Conservation (phyloP, 2,888 invertebrate species). For the Epistrophe eligans region DNA sequence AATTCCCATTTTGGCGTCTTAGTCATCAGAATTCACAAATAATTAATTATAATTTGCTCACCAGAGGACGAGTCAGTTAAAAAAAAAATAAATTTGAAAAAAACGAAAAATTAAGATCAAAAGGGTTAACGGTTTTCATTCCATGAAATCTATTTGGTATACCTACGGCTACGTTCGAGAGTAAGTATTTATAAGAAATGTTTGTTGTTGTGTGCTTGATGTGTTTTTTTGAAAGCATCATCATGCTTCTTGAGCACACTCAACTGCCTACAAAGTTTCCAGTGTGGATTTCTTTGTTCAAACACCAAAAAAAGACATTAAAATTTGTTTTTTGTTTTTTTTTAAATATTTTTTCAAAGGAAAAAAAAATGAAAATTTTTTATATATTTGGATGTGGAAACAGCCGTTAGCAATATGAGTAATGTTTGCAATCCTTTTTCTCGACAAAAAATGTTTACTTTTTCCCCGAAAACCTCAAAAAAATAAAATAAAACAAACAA, state of each 20-base stretch:
- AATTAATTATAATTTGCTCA: conserved; percentile 43
- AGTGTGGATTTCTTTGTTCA: conserved; percentile 60
- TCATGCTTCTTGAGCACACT: conserved; percentile 1
- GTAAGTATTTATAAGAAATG: not conserved
- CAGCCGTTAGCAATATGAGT: conserved; percentile 67
- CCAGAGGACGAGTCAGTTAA: conserved; percentile 24
- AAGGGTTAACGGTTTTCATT: conserved; percentile 63
- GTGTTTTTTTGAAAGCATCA: conserved; percentile 29
- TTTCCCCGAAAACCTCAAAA: conserved; percentile 49
- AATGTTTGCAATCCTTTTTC: conserved; percentile 68
- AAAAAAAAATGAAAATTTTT: conserved; percentile 21
- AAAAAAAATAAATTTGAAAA: conserved; percentile 30
- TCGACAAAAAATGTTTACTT: conserved; percentile 60
- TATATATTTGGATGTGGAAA: conserved; percentile 30
- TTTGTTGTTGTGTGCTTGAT: conserved; percentile 24
- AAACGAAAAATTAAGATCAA: conserved; percentile 38
- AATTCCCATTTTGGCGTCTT: conserved; percentile 27
- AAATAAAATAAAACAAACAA: conserved; percentile 4
- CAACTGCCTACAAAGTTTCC: conserved; percentile 19
- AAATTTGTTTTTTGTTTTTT: not conserved
- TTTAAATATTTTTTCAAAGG: not conserved
- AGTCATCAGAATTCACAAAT: conserved; percentile 37
- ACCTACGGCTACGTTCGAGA: not conserved
- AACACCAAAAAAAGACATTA: not conserved
- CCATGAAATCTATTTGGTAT: not conserved